These are phyloP conservation scores for Drosophila rubida DNA, from an alignment of 2,888 invertebrate species.

Conservation along the genomic window DNA sequence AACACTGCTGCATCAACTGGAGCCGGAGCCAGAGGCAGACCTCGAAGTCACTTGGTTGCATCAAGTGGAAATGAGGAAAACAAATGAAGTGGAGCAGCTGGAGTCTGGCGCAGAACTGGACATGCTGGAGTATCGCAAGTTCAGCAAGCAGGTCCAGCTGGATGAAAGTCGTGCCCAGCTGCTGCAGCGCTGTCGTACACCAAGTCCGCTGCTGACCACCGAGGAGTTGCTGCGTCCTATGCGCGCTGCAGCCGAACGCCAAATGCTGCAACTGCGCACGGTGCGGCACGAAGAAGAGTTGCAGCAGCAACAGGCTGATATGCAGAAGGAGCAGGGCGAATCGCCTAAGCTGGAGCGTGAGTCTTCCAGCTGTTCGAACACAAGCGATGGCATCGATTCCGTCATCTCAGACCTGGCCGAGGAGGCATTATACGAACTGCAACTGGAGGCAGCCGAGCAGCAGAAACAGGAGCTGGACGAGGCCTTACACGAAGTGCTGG, in stretches of 20 bases:
- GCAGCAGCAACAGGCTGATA: slow-evolving; percentile 50
- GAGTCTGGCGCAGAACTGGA: slow-evolving; percentile 30
- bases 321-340: slow-evolving; percentile 21
- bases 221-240: slow-evolving; percentile 74
- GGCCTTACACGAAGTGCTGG: not conserved
- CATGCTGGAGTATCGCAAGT: slow-evolving; percentile 49
- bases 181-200: slow-evolving; percentile 64
- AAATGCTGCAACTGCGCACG: slow-evolving; percentile 70
- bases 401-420: slow-evolving; percentile 83
- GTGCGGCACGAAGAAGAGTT: slow-evolving; percentile 79
- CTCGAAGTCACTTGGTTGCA: slow-evolving; percentile 53
- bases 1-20: slow-evolving; percentile 49
- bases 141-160: slow-evolving; percentile 58
- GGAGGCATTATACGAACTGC: slow-evolving; percentile 80
- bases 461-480: slow-evolving; percentile 43
- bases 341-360: slow-evolving; percentile 63
- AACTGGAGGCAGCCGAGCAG: slow-evolving; percentile 79
- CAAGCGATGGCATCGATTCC: slow-evolving; percentile 82
- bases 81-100: not conserved
- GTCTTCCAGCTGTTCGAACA: slow-evolving; percentile 80
- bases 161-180: slow-evolving; percentile 61
- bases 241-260: slow-evolving; percentile 75
- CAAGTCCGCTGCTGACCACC: slow-evolving; percentile 70
- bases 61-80: not conserved
- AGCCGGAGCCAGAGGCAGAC: slow-evolving; percentile 55